Evolutionary conservation across 2,797 vertebrate genomes (phyloP).

Genomic region (Hydrophis major): DNA sequence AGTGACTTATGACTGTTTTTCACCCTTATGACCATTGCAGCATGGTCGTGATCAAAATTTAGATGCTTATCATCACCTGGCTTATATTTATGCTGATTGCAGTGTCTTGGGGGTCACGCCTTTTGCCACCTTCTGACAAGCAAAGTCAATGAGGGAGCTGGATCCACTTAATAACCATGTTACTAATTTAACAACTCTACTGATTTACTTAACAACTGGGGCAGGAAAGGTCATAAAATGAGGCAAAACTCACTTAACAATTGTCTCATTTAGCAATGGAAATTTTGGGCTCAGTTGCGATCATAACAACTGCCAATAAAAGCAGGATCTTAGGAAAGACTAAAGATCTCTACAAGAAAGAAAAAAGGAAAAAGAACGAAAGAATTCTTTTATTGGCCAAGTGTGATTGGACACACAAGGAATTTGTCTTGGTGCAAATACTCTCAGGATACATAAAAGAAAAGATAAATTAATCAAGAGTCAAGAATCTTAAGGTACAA

Average conservation of each 20-base stretch:
- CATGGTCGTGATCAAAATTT: not conserved
- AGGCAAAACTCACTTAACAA: not conserved
- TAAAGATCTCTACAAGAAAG: not conserved
- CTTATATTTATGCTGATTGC: not conserved
- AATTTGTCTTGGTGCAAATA: too few relatives aligned
- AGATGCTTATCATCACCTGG: not conserved
- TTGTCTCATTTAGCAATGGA: not conserved
- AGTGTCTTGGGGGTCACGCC: not conserved
- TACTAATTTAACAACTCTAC: not conserved
- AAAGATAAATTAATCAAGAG: too few relatives aligned
- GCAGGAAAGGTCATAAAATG: not conserved
- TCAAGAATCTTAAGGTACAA: too few relatives aligned
- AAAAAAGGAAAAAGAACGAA: too few relatives aligned
- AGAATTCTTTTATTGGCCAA: too few relatives aligned
- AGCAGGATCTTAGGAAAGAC: not conserved
- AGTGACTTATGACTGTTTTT: not conserved
- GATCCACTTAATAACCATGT: not conserved
- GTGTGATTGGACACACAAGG: too few relatives aligned
- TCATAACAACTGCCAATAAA: not conserved
- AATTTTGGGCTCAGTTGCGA: not conserved
- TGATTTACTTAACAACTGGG: not conserved
- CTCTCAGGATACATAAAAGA: too few relatives aligned
- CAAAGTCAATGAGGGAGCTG: not conserved
- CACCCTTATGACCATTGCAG: not conserved
- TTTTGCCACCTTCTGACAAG: not conserved